Evolutionary conservation across 2,113 vertebrate species (phyloP).

Genomic region (Osmerus eperlanus): DNA sequence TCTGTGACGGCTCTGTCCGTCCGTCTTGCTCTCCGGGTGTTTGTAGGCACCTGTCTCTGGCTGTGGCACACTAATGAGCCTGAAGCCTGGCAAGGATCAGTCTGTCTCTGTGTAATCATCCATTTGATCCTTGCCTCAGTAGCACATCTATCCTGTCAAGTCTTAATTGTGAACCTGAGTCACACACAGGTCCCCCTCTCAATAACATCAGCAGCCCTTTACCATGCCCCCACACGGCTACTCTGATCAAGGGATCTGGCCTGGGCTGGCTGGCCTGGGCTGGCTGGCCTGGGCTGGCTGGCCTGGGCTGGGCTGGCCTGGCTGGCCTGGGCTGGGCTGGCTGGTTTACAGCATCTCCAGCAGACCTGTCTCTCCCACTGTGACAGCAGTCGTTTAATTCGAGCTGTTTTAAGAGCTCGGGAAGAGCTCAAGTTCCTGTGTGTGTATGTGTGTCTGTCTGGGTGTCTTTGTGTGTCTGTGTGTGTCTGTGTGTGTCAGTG

Average conservation of each 20-base stretch:
- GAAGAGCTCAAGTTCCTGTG: not conserved
- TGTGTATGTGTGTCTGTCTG: not conserved
- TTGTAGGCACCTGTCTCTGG: not conserved
- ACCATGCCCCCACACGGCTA: not conserved
- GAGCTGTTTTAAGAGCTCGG: not conserved
- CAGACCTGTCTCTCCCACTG: constrained; percentile 32
- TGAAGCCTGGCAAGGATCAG: constrained; percentile 9
- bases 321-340: too few relatives aligned
- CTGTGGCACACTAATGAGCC: constrained; percentile 26
- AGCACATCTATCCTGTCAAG: constrained; percentile 19
- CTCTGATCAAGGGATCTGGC: not conserved
- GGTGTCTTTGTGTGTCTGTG: constrained; percentile 5
- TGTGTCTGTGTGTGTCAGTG: not conserved
- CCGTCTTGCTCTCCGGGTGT: not conserved
- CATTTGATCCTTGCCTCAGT: constrained; percentile 20
- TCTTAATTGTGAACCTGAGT: constrained; percentile 37
- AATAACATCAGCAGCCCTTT: not conserved
- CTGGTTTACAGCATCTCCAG: constrained; percentile 15
- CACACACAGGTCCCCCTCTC: constrained; percentile 9
- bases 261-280: constrained; percentile 15
- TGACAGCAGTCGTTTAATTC: too few relatives aligned
- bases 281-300: not conserved
- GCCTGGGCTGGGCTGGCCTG: not conserved
- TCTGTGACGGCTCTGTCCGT: not conserved
- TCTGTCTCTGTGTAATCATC: constrained; percentile 30